These are phyloP conservation scores for Hippocampus abdominalis DNA, from an alignment of 2,113 vertebrate genomes.

Conservation along the genomic window DNA sequence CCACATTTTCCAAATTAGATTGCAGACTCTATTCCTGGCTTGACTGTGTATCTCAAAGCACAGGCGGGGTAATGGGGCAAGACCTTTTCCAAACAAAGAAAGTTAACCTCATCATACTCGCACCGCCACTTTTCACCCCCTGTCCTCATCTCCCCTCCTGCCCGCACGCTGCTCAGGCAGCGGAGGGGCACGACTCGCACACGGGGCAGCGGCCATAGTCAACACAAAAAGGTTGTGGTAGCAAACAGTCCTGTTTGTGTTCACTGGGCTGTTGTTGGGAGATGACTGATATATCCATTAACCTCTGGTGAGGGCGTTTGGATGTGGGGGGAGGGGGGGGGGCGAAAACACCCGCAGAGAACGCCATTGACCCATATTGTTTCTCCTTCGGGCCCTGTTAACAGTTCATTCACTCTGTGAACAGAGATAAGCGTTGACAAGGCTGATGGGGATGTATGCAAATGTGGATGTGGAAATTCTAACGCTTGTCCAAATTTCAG, in stretches of 20 bases:
- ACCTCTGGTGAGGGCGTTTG: constrained; percentile 42
- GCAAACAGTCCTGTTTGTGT: constrained; percentile 65
- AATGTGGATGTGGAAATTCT: constrained; percentile 7
- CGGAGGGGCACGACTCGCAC: constrained; percentile 38
- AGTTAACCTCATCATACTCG: constrained; percentile 20
- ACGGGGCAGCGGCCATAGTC: constrained; percentile 49
- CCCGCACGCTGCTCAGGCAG: constrained; percentile 34
- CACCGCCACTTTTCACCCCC: constrained; percentile 27
- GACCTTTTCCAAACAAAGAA: neutral
- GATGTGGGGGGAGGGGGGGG: constrained; percentile 28
- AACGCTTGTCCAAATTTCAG: neutral
- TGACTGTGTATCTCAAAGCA: constrained; percentile 9
- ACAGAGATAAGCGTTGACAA: constrained; percentile 43
- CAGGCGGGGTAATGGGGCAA: constrained; percentile 1
- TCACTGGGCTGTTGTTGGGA: constrained; percentile 49
- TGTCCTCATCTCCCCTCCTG: constrained; percentile 19
- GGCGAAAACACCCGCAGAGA: constrained; percentile 50
- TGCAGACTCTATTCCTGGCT: constrained; percentile 11
- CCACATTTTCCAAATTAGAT: constrained; percentile 20
- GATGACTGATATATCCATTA: constrained; percentile 70
- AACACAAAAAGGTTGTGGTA: constrained; percentile 57
- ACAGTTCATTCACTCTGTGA: constrained; percentile 36
- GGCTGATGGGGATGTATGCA: constrained; percentile 37
- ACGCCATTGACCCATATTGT: constrained; percentile 67
- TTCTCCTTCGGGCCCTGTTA: constrained; percentile 45